Conservation (phyloP, 1,140 invertebrate species). For the Diprion similis region DNA sequence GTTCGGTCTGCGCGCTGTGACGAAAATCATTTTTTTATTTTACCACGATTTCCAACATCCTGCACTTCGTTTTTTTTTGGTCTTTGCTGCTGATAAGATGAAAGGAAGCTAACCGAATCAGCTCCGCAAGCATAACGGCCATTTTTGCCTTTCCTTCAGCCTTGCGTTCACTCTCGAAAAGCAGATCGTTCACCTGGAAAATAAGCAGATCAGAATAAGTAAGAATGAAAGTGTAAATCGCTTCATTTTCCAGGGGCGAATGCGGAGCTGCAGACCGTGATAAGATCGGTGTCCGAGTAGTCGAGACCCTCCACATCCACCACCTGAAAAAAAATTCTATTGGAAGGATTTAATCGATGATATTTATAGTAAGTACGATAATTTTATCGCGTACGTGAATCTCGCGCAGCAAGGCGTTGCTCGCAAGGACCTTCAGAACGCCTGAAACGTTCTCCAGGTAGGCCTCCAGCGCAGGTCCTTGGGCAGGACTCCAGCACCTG, state of each 20-base stretch:
- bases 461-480: neutral
- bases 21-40: neutral
- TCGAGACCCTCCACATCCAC: neutral
- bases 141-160: neutral
- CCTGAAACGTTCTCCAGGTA: neutral
- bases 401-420: neutral
- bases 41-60: neutral
- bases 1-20: neutral
- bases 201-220: neutral
- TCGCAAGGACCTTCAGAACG: neutral
- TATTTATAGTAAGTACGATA: neutral
- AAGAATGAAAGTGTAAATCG: too few species aligned
- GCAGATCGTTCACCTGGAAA: neutral
- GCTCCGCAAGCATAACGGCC: neutral
- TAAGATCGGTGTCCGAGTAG: neutral
- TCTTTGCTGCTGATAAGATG: neutral
- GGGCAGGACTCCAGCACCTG: neutral
- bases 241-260: neutral
- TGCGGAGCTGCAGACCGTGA: constrained; percentile 1
- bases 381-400: neutral
- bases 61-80: too few species aligned
- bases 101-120: neutral
- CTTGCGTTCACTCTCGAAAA: neutral
- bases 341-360: neutral
- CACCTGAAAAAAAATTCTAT: neutral